Percentiles rank a stretch among this genome's conserved stretches.
Conservation (phyloP, 2,888 invertebrate genomes). For the Pristionchus exspectatus region DNA sequence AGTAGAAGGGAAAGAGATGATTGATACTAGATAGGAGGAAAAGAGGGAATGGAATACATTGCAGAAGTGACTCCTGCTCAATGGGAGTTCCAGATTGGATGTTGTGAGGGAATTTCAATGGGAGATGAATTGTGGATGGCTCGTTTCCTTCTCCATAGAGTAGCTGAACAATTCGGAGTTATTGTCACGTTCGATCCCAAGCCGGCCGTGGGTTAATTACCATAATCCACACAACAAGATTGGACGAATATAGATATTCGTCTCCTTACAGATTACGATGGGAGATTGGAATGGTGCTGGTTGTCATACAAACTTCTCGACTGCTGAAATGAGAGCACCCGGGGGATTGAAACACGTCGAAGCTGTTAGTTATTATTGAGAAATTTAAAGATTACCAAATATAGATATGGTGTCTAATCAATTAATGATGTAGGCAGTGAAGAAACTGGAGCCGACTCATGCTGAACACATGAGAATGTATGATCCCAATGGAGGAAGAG, state of each 20-base stretch:
- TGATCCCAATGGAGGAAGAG: slow-evolving; percentile 88
- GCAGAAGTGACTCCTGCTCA: slow-evolving; percentile 69
- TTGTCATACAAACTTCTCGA: slow-evolving; percentile 96
- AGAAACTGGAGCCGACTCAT: slow-evolving; percentile 92
- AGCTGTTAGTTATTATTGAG: slow-evolving; percentile 56
- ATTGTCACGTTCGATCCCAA: slow-evolving; percentile 79
- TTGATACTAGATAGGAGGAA: background rate
- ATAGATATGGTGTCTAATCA: background rate
- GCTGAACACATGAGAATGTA: slow-evolving; percentile 84
- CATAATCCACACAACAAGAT: slow-evolving; percentile 59
- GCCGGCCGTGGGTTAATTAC: slow-evolving; percentile 75
- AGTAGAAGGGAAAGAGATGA: background rate
- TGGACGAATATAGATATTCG: background rate
- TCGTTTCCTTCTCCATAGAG: slow-evolving; percentile 80
- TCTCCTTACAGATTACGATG: slow-evolving; percentile 61
- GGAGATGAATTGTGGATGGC: slow-evolving; percentile 81
- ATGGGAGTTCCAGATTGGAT: slow-evolving; percentile 80
- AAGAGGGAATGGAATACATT: background rate
- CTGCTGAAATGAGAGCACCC: slow-evolving; percentile 87
- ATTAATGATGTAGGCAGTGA: slow-evolving; percentile 84
- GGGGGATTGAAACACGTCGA: slow-evolving; percentile 70
- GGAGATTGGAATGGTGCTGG: slow-evolving; percentile 95
- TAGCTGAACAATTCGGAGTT: slow-evolving; percentile 81
- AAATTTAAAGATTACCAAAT: background rate
- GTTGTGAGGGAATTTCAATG: slow-evolving; percentile 81